These are phyloP conservation scores for Solea solea DNA, from an alignment of 2,113 vertebrate genomes.

Conservation along the genomic window DNA sequence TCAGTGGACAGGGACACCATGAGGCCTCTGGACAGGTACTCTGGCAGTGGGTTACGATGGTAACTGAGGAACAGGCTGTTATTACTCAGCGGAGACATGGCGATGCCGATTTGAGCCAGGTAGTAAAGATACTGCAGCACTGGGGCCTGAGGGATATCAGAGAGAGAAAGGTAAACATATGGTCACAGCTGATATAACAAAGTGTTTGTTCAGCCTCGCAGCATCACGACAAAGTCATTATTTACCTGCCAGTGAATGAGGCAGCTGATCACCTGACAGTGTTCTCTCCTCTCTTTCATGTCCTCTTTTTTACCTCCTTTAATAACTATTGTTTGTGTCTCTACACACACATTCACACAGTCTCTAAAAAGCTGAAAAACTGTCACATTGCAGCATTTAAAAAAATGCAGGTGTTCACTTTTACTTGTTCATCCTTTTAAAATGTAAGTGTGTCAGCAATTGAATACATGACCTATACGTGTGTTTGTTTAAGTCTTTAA, in stretches of 20 bases:
- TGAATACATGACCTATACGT: no score
- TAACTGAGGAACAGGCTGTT: slow-evolving; percentile 99
- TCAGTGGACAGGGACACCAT: slow-evolving; percentile 96
- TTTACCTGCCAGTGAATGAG: not conserved
- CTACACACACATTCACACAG: no score
- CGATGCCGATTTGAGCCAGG: slow-evolving; percentile 95
- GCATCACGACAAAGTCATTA: no score
- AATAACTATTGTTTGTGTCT: no score
- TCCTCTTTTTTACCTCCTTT: no score
- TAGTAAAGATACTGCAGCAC: slow-evolving; percentile 98
- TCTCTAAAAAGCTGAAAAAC: no score
- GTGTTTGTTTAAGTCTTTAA: no score
- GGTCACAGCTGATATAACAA: not conserved
- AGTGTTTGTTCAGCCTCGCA: not conserved
- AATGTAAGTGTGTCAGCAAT: no score
- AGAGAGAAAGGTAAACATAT: not conserved
- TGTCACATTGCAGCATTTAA: no score
- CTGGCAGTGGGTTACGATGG: slow-evolving; percentile 94
- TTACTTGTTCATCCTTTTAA: no score
- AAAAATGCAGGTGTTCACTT: no score
- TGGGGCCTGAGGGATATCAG: slow-evolving; percentile 82
- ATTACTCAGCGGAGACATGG: slow-evolving; percentile 98
- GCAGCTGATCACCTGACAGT: not conserved
- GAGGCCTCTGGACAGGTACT: slow-evolving; percentile 94
- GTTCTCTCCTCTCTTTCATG: not conserved